Percentiles rank a stretch among this genome's conserved stretches.
Evolutionary conservation across 2,797 vertebrate genomes (phyloP).

Genomic region (Myotis pilosus): DNA sequence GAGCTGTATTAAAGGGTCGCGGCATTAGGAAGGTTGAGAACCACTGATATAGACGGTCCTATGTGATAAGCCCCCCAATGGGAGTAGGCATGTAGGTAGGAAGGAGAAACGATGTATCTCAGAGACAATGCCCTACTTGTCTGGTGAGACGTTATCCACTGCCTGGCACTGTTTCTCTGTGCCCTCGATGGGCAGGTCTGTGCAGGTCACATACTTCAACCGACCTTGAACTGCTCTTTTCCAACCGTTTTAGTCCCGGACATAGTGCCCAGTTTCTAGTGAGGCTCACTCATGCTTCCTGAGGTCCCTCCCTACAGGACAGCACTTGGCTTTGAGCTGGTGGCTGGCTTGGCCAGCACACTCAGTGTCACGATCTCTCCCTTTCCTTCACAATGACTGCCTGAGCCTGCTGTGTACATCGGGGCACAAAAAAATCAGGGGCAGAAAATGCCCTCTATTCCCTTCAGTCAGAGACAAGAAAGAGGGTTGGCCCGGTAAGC

Average conservation of each 20-base stretch:
- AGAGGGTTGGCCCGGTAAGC: background rate
- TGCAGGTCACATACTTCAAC: background rate
- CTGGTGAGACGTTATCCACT: background rate
- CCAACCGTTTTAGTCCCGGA: background rate
- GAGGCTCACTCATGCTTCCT: background rate
- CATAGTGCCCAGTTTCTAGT: accelerated
- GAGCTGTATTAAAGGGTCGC: too few species aligned
- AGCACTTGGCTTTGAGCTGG: background rate
- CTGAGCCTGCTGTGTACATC: background rate
- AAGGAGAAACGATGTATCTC: background rate
- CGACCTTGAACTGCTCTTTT: accelerated
- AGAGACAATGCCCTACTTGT: background rate
- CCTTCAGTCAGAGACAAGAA: background rate
- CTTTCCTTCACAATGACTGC: background rate
- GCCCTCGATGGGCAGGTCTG: accelerated
- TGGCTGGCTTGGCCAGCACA: background rate
- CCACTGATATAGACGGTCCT: background rate
- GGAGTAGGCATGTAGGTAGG: background rate
- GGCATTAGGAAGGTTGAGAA: too few species aligned
- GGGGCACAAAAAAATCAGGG: accelerated
- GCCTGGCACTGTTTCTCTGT: background rate
- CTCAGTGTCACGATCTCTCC: background rate
- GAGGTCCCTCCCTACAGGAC: background rate
- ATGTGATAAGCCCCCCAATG: background rate
- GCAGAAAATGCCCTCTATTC: background rate